These are phyloP conservation scores for Eulemur rufifrons DNA, from an alignment of 2,113 vertebrate species.

Conservation along the genomic window DNA sequence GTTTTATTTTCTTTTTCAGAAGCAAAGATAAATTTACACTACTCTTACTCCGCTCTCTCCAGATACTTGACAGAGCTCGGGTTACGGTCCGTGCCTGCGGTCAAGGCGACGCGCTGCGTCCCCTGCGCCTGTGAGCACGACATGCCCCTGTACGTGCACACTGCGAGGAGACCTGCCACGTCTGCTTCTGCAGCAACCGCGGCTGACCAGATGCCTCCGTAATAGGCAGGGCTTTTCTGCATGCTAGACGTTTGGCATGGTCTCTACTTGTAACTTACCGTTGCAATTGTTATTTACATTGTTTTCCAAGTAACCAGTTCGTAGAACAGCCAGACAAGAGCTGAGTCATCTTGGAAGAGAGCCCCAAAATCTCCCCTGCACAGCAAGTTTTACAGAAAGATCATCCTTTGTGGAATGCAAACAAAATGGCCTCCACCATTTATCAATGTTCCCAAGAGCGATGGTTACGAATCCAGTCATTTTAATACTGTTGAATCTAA, in stretches of 20 bases:
- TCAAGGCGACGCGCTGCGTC: background rate
- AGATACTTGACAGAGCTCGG: background rate
- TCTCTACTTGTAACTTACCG: slow-evolving; percentile 49
- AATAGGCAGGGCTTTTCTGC: background rate
- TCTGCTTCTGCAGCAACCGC: background rate
- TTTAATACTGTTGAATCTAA: slow-evolving; percentile 28
- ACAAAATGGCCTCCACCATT: slow-evolving; percentile 40
- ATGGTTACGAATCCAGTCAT: slow-evolving; percentile 20
- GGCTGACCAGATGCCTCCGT: background rate
- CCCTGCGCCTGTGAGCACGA: too few relatives aligned
- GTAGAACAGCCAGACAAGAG: slow-evolving; percentile 61
- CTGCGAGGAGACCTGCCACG: background rate
- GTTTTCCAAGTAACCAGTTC: slow-evolving; percentile 67
- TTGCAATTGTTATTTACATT: slow-evolving; percentile 66
- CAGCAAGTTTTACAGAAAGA: slow-evolving; percentile 60
- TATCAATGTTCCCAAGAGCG: slow-evolving; percentile 41
- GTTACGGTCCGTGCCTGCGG: too few relatives aligned
- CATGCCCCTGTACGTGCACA: too few relatives aligned
- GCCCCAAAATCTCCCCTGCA: slow-evolving; percentile 49
- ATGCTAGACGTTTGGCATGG: background rate
- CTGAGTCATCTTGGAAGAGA: slow-evolving; percentile 72
- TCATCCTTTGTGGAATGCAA: slow-evolving; percentile 37
- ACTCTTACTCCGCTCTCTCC: background rate
- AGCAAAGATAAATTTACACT: background rate
- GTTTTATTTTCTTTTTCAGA: background rate